Percentiles rank a stretch among this genome's conserved stretches.
Evolutionary conservation across 2,888 invertebrate genomes (phyloP).

Genomic region (Calliopum simillimum): DNA sequence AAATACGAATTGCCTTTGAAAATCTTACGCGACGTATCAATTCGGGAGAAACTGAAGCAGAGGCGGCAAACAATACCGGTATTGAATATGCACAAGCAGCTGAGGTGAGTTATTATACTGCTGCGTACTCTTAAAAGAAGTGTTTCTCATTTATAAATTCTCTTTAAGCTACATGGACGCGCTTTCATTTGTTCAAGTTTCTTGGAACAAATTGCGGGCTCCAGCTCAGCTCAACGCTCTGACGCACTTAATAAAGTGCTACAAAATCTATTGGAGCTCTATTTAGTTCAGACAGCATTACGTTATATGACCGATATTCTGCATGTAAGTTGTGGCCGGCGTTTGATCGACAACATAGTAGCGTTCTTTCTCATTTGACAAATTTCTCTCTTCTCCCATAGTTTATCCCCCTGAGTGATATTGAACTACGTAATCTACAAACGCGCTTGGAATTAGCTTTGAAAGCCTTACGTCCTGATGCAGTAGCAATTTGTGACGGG

Average conservation of each 20-base stretch:
- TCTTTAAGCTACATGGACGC: constrained; percentile 79
- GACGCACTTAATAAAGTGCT: constrained; percentile 73
- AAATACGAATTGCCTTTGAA: constrained; percentile 76
- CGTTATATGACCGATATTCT: constrained; percentile 79
- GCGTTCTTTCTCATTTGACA: not conserved
- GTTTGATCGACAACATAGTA: not conserved
- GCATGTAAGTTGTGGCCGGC: constrained; percentile 70
- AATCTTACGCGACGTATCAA: constrained; percentile 76
- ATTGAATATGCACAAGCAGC: constrained; percentile 86
- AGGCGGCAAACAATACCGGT: constrained; percentile 88
- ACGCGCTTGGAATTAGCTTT: constrained; percentile 78
- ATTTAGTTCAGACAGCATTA: constrained; percentile 78
- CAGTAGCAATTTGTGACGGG: constrained; percentile 90
- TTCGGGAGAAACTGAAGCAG: constrained; percentile 76
- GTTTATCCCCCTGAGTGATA: constrained; percentile 56
- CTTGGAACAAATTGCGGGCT: constrained; percentile 72
- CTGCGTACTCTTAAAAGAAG: not conserved
- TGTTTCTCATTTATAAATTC: not conserved
- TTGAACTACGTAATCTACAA: constrained; percentile 69
- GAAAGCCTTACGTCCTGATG: constrained; percentile 83
- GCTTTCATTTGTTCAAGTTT: constrained; percentile 80
- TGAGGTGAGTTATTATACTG: constrained; percentile 70
- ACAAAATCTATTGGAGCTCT: constrained; percentile 78
- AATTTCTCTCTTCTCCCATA: constrained; percentile 35
- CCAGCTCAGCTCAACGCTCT: constrained; percentile 68